These are phyloP conservation scores for Callosobruchus maculatus DNA, from an alignment of 2,888 invertebrate species.

Conservation along the genomic window DNA sequence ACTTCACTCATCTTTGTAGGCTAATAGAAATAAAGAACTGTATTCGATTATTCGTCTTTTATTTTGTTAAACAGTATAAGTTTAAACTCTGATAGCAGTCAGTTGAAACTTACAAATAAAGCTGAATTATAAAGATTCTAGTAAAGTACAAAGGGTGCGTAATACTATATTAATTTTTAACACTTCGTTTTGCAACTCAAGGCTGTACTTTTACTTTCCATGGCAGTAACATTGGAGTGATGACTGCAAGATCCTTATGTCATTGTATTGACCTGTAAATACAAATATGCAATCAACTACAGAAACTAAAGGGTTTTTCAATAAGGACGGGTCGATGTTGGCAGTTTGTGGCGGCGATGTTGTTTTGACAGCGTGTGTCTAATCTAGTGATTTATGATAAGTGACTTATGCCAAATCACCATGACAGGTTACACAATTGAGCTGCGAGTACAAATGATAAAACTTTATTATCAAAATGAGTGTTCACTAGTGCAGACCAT, in stretches of 20 bases:
- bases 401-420: too few species aligned
- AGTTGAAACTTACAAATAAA: not conserved
- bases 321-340: too few species aligned
- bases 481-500: too few species aligned
- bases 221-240: not conserved
- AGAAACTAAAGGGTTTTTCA: too few species aligned
- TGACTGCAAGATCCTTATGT: conserved; percentile 28
- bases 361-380: too few species aligned
- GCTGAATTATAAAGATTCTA: not conserved
- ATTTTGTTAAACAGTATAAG: not conserved
- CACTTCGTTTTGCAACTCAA: not conserved
- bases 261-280: conserved; percentile 55
- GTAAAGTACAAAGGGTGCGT: not conserved
- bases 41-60: not conserved
- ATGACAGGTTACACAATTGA: too few species aligned
- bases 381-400: too few species aligned
- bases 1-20: too few species aligned
- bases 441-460: too few species aligned
- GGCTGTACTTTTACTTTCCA: not conserved
- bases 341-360: too few species aligned
- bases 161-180: not conserved
- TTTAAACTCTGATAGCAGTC: not conserved
- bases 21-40: too few species aligned
- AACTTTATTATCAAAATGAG: too few species aligned
- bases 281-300: conserved; percentile 10